A percentile compares a stretch with the other conserved stretches of the same genome.
Evolutionary conservation across 2,113 vertebrate species (phyloP).

Genomic region (Myiopsitta monachus): DNA sequence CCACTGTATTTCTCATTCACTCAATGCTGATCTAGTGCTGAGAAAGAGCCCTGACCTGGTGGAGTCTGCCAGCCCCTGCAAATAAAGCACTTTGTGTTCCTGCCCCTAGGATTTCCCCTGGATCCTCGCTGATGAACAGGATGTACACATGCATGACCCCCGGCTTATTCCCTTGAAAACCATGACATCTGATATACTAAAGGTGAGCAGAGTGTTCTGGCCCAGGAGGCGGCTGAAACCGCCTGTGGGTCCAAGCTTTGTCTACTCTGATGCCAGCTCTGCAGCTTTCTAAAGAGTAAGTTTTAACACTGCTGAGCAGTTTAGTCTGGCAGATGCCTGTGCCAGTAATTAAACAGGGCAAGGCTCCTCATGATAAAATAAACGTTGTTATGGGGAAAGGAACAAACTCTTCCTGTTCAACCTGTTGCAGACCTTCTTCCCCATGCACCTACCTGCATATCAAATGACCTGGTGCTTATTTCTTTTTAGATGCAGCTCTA

Average conservation of each 20-base stretch:
- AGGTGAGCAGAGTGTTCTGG: constrained; percentile 73
- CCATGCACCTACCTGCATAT: not conserved
- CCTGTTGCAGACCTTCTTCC: not conserved
- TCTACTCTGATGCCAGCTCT: not conserved
- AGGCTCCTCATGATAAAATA: not conserved
- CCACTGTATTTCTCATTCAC: not conserved
- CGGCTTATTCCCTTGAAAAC: constrained; percentile 94
- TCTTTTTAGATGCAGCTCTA: constrained; percentile 92
- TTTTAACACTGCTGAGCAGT: not conserved
- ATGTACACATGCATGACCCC: constrained; percentile 93
- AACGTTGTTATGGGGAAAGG: not conserved
- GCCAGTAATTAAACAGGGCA: not conserved
- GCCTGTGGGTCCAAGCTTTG: not conserved
- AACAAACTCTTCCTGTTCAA: not conserved
- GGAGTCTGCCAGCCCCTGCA: not conserved
- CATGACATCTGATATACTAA: constrained; percentile 96
- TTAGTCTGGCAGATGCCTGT: not conserved
- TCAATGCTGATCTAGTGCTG: not conserved
- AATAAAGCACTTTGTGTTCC: not conserved
- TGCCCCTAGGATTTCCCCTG: constrained; percentile 90
- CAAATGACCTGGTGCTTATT: not conserved
- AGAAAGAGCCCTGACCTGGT: not conserved
- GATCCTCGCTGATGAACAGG: constrained; percentile 96
- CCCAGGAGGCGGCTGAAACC: not conserved
- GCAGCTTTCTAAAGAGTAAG: not conserved